Evolutionary conservation across 2,113 vertebrate genomes (phyloP).

Genomic region (Toxotes chatareus): DNA sequence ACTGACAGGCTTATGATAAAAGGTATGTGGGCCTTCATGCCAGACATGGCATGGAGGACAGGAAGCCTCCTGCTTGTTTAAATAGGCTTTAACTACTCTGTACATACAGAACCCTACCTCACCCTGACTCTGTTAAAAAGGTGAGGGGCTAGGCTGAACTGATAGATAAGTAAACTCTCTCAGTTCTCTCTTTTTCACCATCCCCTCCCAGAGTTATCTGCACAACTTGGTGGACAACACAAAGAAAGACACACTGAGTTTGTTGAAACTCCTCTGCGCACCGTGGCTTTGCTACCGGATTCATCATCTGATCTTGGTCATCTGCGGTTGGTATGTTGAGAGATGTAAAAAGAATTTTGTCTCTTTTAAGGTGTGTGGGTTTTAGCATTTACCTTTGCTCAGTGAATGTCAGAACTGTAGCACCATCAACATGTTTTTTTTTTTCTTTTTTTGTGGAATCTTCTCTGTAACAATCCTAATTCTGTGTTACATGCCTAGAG

Average conservation of each 20-base stretch:
- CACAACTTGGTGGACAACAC: background rate
- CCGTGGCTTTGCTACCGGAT: background rate
- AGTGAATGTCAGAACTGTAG: background rate
- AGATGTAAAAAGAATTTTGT: background rate
- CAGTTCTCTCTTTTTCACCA: conserved; percentile 6
- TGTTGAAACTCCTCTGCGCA: background rate
- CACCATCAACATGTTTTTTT: no score
- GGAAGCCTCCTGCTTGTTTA: conserved; percentile 21
- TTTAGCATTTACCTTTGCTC: background rate
- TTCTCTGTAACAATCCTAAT: background rate
- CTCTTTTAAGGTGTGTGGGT: background rate
- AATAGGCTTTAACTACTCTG: background rate
- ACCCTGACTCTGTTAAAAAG: conserved; percentile 1
- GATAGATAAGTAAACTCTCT: conserved; percentile 9
- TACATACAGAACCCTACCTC: background rate
- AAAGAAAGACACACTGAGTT: background rate
- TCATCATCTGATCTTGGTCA: conserved; percentile 20
- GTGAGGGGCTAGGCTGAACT: background rate
- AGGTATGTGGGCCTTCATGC: conserved; percentile 18
- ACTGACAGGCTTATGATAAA: conserved; percentile 7
- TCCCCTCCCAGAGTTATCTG: conserved; percentile 14
- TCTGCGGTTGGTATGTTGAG: background rate
- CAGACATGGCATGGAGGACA: conserved; percentile 29
- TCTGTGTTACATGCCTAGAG: background rate
- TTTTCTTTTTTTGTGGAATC: background rate